Base-by-base conservation (phyloP, 2,888 invertebrate genomes). In the Anaspis maculata region DNA sequence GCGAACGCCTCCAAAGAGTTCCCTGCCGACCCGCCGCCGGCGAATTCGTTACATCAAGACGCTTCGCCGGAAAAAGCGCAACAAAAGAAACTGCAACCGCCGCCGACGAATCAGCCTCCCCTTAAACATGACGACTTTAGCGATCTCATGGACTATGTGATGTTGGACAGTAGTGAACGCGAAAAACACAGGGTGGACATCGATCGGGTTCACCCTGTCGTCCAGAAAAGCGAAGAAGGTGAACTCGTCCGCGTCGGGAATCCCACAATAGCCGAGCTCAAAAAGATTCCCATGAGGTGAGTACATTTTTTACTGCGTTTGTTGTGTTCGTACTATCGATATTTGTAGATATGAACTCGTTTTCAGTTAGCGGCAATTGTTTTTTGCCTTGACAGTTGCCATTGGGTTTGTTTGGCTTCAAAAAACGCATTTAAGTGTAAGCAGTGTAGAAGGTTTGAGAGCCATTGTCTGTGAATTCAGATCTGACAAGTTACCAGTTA, bases 191-290 rank as follows among this genome's bases (percentile, higher is more conserved):
- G 65, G 34, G 59, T 60, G 5, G 68, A 66, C 3, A 71, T 74
- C 2, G 73, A 73, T 15, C 66, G 74, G 45, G 54, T 64, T 11
- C 70, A 72, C 21, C 62, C 69, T 15, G 69, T 71, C 9, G 55
- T 72, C 23, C 55, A 65, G 36, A 67, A 66, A 39, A 66, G 63
- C 37, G 66, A 69, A 27, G 73, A 75, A 45, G 68, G 74, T 25
- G 74, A 76, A 38, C 62, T 71, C 12, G 44, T 67, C 37, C 61
- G 70, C 32, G 67, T 69, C 2, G 73, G 77, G 40, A 83, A 83
- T 61, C 85, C 84, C 0, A 78, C 77, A 3, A 69, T 88, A 37
- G 80, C 74, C 0, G 77, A 83, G 49, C 64, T 85, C 62, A 77
- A 79, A 54, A 76, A 66, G 34, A 56, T 69, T 21, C 54, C 57